Conservation (phyloP, 2,113 vertebrate genomes). For the Leucosticte australis region DNA sequence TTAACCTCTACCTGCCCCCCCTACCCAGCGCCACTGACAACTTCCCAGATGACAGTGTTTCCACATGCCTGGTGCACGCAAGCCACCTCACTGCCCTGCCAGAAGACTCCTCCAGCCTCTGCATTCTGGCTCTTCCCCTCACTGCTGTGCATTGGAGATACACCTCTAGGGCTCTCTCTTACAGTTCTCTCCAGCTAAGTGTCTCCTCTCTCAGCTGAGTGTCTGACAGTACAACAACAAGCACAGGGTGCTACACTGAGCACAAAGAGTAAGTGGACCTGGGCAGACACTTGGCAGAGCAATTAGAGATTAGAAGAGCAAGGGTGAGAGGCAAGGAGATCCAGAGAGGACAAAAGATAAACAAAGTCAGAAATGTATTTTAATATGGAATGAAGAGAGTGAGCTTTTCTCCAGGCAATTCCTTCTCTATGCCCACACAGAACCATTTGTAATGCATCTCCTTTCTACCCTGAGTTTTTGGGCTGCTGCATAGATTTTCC, state of each 20-base stretch:
- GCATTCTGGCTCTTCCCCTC: neutral
- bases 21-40: neutral
- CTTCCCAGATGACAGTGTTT: neutral
- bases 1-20: neutral
- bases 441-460: neutral
- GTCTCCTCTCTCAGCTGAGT: accelerated
- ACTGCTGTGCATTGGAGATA: neutral
- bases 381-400: neutral
- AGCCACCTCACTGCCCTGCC: neutral
- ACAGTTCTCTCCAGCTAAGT: neutral
- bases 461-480: neutral
- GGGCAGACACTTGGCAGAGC: neutral
- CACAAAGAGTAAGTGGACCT: neutral
- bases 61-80: accelerated
- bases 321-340: neutral
- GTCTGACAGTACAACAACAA: neutral
- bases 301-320: neutral
- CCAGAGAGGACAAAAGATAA: neutral
- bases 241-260: neutral
- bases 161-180: accelerated
- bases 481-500: neutral
- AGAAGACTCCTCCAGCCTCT: neutral
- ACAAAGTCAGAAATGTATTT: neutral
- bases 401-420: neutral
- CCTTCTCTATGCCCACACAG: neutral